These are phyloP conservation scores for Muntiacus reevesi DNA, from an alignment of 2,113 vertebrate species.

Conservation along the genomic window DNA sequence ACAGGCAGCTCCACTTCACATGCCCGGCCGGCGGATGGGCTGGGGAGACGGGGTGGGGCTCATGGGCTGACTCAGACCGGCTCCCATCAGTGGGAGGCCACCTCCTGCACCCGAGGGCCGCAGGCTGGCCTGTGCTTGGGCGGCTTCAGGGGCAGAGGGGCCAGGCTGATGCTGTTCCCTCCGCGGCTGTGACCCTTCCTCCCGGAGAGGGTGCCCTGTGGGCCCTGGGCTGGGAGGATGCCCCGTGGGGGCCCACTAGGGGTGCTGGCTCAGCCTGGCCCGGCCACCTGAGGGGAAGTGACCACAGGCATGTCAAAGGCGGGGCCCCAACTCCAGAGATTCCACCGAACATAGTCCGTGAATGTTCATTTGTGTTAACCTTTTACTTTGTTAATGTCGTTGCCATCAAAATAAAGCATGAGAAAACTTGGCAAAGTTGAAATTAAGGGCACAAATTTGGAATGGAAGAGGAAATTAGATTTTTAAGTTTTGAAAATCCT, in stretches of 20 bases:
- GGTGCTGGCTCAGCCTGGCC: not conserved
- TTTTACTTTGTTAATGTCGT: not conserved
- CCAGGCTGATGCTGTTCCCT: not conserved
- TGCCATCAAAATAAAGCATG: not conserved
- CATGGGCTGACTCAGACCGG: not conserved
- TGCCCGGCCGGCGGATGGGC: accelerated
- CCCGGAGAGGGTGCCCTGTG: not conserved
- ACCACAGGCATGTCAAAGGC: not conserved
- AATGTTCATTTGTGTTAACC: not conserved
- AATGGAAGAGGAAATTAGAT: not conserved
- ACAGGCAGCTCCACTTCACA: not conserved
- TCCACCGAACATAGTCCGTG: not conserved
- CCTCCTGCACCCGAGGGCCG: not conserved
- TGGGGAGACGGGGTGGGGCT: not conserved
- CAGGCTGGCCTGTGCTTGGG: no score
- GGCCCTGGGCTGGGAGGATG: not conserved
- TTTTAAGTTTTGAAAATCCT: not conserved
- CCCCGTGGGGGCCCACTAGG: not conserved
- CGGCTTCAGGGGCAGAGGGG: not conserved
- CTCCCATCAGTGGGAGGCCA: not conserved
- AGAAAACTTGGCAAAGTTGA: not conserved
- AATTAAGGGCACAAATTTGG: not conserved
- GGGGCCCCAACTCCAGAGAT: not conserved
- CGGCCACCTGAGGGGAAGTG: not conserved
- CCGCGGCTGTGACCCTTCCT: not conserved